These are phyloP conservation scores for Heteropelma amictum DNA, from an alignment of 2,888 invertebrate genomes.

Conservation along the genomic window DNA sequence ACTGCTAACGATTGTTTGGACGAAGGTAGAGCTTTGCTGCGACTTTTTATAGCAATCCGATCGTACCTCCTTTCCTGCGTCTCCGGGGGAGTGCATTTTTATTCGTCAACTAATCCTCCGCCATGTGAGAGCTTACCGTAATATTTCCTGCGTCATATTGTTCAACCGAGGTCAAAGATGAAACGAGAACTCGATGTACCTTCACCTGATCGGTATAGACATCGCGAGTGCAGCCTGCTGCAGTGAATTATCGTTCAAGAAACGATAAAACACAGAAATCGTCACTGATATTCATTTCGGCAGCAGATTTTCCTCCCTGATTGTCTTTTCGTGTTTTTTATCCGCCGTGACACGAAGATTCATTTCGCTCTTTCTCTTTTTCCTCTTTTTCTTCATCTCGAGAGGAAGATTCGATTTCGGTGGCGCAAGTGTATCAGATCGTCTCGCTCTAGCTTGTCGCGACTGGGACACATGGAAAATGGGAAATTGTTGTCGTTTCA, in stretches of 20 bases:
- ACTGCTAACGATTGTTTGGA: slow-evolving; percentile 56
- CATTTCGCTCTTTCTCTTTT: background rate
- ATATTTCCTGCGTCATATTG: slow-evolving; percentile 38
- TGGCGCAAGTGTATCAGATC: slow-evolving; percentile 47
- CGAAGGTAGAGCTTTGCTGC: slow-evolving; percentile 47
- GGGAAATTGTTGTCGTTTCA: slow-evolving; percentile 54
- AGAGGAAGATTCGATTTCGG: slow-evolving; percentile 48
- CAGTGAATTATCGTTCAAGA: background rate
- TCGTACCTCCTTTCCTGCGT: slow-evolving; percentile 58
- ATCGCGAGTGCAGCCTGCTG: background rate
- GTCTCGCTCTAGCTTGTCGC: slow-evolving; percentile 34
- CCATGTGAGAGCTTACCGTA: slow-evolving; percentile 30
- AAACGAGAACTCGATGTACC: slow-evolving; percentile 49
- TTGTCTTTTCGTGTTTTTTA: slow-evolving; percentile 22
- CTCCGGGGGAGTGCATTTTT: slow-evolving; percentile 21
- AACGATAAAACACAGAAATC: no score
- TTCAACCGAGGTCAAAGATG: slow-evolving; percentile 50
- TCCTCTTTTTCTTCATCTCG: background rate
- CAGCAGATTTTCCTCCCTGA: no score
- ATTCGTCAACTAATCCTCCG: slow-evolving; percentile 53
- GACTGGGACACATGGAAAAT: slow-evolving; percentile 56
- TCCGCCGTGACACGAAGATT: background rate
- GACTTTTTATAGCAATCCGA: slow-evolving; percentile 65
- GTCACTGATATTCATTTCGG: no score
- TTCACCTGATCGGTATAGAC: background rate